Conservation (phyloP, 1,140 invertebrate genomes). For the Liolophura sinensis region DNA sequence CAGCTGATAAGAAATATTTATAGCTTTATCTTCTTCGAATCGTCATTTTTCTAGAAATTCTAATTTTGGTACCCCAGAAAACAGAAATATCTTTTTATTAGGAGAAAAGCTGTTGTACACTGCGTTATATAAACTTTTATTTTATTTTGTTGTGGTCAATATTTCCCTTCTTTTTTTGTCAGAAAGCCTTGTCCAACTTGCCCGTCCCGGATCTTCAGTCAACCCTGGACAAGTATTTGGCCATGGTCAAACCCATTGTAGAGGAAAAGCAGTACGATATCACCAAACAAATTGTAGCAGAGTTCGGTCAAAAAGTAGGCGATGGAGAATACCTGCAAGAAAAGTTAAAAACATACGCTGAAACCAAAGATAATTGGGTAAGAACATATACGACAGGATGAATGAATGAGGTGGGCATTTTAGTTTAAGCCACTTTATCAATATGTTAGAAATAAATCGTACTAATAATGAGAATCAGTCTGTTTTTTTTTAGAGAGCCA, state of each 20-base stretch:
- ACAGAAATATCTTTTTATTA: too few relatives aligned
- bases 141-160: neutral
- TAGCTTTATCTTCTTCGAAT: too few relatives aligned
- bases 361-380: constrained; percentile 93
- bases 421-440: too few relatives aligned
- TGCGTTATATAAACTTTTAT: neutral
- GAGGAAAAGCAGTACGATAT: constrained; percentile 72
- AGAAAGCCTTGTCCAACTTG: constrained; percentile 79
- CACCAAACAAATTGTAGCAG: constrained; percentile 72
- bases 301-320: constrained; percentile 69
- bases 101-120: too few relatives aligned
- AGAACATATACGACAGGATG: constrained; percentile 42
- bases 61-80: too few relatives aligned
- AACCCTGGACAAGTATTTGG: constrained; percentile 88
- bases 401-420: too few relatives aligned
- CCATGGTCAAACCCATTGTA: constrained; percentile 81
- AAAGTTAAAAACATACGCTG: constrained; percentile 76
- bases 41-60: too few relatives aligned
- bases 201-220: constrained; percentile 86
- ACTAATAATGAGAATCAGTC: too few relatives aligned
- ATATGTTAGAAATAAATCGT: too few relatives aligned
- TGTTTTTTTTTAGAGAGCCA: too few relatives aligned
- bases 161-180: constrained; percentile 15
- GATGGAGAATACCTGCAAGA: constrained; percentile 83
- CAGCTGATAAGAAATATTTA: too few relatives aligned